These are phyloP conservation scores for Chymomyza fuscimana DNA, from an alignment of 2,888 invertebrate genomes.

Conservation along the genomic window DNA sequence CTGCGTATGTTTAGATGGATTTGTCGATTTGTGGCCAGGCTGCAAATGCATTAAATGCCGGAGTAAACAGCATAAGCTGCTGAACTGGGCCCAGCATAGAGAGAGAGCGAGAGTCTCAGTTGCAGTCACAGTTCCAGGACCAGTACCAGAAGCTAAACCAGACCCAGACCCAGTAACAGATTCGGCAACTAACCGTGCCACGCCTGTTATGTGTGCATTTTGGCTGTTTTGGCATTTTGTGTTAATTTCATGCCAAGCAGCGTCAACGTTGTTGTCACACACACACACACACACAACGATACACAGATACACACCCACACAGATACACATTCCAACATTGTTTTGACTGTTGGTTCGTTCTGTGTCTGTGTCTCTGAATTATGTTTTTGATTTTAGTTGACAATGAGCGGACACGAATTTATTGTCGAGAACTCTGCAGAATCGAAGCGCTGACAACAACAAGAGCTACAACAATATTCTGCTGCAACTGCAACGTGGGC, in stretches of 20 bases:
- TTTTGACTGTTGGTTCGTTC: conserved; percentile 29
- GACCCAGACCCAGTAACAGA: neutral
- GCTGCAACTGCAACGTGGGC: conserved; percentile 56
- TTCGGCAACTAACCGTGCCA: conserved; percentile 31
- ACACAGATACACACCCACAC: conserved; percentile 40
- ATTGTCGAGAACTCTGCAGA: conserved; percentile 72
- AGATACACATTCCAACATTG: conserved; percentile 1
- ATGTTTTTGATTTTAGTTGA: conserved; percentile 75
- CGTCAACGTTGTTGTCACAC: conserved; percentile 33
- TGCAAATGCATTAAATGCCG: conserved; percentile 71
- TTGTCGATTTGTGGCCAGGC: conserved; percentile 70
- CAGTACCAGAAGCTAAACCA: conserved; percentile 8
- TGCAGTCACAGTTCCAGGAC: conserved; percentile 16
- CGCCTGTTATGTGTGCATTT: conserved; percentile 43
- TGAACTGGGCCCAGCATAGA: neutral
- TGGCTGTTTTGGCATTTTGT: conserved; percentile 72
- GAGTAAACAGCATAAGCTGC: conserved; percentile 55
- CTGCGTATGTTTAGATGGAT: conserved; percentile 66
- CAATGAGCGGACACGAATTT: conserved; percentile 74
- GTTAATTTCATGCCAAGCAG: conserved; percentile 71
- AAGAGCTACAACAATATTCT: conserved; percentile 23
- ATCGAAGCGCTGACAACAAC: conserved; percentile 74
- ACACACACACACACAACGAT: conserved; percentile 14
- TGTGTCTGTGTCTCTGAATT: conserved; percentile 62
- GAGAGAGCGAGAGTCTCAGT: neutral